Base-by-base conservation (phyloP, 2,113 vertebrate species). In the Oxyruncus cristatus region DNA sequence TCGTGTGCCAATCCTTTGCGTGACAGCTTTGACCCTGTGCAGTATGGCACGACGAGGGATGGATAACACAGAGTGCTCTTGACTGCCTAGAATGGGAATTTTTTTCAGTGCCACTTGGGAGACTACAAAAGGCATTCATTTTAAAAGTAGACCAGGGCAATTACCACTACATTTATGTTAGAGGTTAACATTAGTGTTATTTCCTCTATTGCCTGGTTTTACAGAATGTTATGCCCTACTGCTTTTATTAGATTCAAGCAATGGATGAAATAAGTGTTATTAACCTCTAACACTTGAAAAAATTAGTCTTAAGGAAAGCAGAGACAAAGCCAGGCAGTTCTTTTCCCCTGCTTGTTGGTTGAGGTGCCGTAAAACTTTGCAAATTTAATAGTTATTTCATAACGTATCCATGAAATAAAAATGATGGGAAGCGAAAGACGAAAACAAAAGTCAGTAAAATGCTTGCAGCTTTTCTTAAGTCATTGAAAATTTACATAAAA, bases 261-360 rank as follows among this genome's bases (percentile, higher is more conserved):
- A 95, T 90, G 97, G 95, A 97, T 97, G 97, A 98, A 98, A 98
- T 98, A 97, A 97, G 96, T 95, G 94, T 97, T 97, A 97, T 97
- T 98, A 98, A 98, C 97, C 97, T 97, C 95, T 97, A 97, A 96
- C 96, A 96, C 97, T 97, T 97, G 96, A 95, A 97, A 92, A 98
- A 98, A 97, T 97, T 96, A 95, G 92, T 94, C 65, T 94, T 84
- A 77, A 95, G 92, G 85, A 96, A 97, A 98, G 72, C 49, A 52
- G 89, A 87, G 85, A 92, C 94, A 95, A 87, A 95, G 70, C 67
- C 67, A 85, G 67, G 66, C 47, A 66, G 75, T 88, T 78, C 39
- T 88, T 89, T 90, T 89, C n/a, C 47, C 78, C 46, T 35, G 59
- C 30, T 74, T 13, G 11, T 78, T 96, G 66, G n/a, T 63, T 56